Evolutionary conservation across 2,888 invertebrate species (phyloP), one percentile per base, ranked within the genome.

Genomic region (Incurvaria masculella): DNA sequence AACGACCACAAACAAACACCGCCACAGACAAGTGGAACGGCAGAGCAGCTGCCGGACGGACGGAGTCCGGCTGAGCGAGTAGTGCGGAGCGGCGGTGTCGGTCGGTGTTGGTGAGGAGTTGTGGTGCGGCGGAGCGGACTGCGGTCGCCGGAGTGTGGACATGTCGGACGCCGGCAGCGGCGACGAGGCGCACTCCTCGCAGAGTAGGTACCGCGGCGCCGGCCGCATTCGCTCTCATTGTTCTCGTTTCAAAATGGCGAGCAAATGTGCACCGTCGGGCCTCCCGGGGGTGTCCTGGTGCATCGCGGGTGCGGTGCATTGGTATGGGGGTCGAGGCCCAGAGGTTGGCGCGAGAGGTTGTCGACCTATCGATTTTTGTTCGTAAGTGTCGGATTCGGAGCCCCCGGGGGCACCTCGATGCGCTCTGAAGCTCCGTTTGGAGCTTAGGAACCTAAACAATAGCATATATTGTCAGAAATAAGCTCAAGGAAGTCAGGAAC

Each of bases 121-220:
- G 23, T 8, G 33, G 14, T 8, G 11, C 4, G 33, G 33, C 33
- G 33, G 33, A 14, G 33, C 14, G 33, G 33, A 33, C 33, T 3
- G 8, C 26, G 45, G 17, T 45, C 26, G 45, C 45, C 26, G 33
- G 11, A 33, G 33, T 33, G 33, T 33, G 33, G 33, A 33, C 33
- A 82, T 82, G 82, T 82, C 82, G 69, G 82, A 82, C 73, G 73
- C 81, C 69, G 81, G 81, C 63, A 82, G 82, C 66, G 81, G 79
- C 62, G 81, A 82, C 74, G 82, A 82, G 66, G 81, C 79, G 66
- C 75, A 80, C 65, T 79, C 79, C 68, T 80, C 81, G 68, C 79
- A 81, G 79, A 82, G 82, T 82, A 74, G 71, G 81, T 79, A 61
- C 51, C 8, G 8, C 14, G 11, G 33, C 33, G 14, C 33, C 47